Conservation (phyloP, 1,140 invertebrate genomes). For the Drosophila oshimai region DNA sequence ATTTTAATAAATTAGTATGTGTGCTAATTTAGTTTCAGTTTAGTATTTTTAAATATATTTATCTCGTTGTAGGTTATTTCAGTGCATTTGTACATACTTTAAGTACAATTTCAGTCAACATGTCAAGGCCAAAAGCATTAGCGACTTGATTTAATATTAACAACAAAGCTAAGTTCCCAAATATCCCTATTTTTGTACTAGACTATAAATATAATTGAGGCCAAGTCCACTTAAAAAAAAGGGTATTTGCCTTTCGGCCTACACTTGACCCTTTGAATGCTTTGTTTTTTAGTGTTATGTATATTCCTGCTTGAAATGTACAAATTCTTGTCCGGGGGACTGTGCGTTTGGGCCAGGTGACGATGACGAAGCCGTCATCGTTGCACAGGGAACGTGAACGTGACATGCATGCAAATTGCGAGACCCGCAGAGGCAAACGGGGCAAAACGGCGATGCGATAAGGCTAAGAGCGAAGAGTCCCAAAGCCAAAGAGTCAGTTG, state of each 20-base stretch:
- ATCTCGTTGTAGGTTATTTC: too few species aligned
- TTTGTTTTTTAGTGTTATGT: slow-evolving; percentile 18
- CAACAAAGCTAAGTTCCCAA: too few species aligned
- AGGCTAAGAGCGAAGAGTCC: slow-evolving; percentile 22
- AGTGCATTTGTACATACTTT: too few species aligned
- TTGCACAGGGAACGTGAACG: slow-evolving; percentile 53
- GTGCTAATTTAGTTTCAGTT: too few species aligned
- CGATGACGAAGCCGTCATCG: slow-evolving; percentile 53
- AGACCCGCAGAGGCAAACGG: not conserved
- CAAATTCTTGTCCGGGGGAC: slow-evolving; percentile 9
- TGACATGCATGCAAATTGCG: slow-evolving; percentile 68
- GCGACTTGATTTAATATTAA: too few species aligned
- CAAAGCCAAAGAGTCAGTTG: slow-evolving; percentile 18
- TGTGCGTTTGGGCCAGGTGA: slow-evolving; percentile 49
- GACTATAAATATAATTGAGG: not conserved
- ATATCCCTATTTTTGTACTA: too few species aligned
- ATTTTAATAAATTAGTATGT: too few species aligned
- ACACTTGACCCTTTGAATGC: slow-evolving; percentile 10
- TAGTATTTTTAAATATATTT: too few species aligned
- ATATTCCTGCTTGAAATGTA: slow-evolving; percentile 9
- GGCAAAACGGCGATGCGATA: slow-evolving; percentile 17
- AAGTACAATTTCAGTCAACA: too few species aligned
- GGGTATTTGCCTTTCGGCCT: not conserved
- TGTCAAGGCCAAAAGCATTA: too few species aligned
- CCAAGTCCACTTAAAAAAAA: not conserved